A percentile compares a stretch with the other conserved stretches of the same genome.
These are phyloP conservation scores for Sesia bembeciformis DNA, from an alignment of 2,888 invertebrate genomes.

Conservation along the genomic window DNA sequence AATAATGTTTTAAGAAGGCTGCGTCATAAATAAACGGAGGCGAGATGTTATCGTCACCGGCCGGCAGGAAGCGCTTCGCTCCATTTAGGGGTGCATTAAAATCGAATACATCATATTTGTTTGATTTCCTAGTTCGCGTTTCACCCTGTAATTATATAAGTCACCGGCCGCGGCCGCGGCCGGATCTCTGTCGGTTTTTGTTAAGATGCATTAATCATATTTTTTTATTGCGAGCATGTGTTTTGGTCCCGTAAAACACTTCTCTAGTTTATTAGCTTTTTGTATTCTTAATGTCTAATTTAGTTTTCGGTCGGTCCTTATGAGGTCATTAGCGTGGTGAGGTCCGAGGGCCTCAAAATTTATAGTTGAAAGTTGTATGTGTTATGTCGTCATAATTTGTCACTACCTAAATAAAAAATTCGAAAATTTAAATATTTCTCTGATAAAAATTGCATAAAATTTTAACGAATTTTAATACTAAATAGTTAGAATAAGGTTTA, in stretches of 20 bases:
- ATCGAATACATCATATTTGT: conserved; percentile 76
- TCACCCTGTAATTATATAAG: conserved; percentile 73
- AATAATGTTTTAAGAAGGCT: conserved; percentile 42
- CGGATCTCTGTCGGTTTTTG: conserved; percentile 62
- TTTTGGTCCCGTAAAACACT: conserved; percentile 66
- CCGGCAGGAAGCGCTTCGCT: conserved; percentile 70
- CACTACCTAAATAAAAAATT: conserved; percentile 11
- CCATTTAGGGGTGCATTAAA: conserved; percentile 76
- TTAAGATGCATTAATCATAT: conserved; percentile 68
- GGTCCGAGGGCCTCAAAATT: conserved; percentile 30
- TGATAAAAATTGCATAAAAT: too few species aligned
- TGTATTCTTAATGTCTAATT: conserved; percentile 63
- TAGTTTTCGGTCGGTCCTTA: conserved; percentile 52
- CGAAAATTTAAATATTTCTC: neutral
- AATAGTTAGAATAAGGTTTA: too few species aligned
- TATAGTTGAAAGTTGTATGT: conserved; percentile 28
- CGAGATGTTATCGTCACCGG: conserved; percentile 57
- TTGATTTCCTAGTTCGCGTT: conserved; percentile 74
- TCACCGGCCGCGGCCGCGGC: conserved; percentile 56
- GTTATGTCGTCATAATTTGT: conserved; percentile 41
- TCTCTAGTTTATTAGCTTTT: conserved; percentile 58
- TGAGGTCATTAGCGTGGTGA: conserved; percentile 57
- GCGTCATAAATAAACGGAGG: conserved; percentile 60
- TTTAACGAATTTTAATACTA: too few species aligned
- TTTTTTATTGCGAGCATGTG: conserved; percentile 70